Percentiles rank a stretch among this genome's conserved stretches.
Conservation (phyloP, 2,888 invertebrate species). For the Dynastes grantii region DNA sequence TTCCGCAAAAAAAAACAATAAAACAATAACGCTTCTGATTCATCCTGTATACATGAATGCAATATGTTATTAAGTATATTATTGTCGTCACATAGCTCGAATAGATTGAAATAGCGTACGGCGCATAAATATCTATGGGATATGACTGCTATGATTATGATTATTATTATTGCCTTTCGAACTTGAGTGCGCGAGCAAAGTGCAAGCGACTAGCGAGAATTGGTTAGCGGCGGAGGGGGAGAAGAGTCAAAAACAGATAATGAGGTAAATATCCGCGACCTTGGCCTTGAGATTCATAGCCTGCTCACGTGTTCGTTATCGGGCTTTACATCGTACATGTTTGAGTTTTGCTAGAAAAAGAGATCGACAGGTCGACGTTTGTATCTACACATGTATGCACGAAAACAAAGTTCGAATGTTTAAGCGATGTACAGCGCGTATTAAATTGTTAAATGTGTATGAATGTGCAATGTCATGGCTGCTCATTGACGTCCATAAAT, state of each 20-base stretch:
- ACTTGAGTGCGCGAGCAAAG: slow-evolving; percentile 11
- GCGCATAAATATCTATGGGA: slow-evolving; percentile 9
- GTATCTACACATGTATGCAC: neutral
- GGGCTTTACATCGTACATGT: slow-evolving; percentile 38
- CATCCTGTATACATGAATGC: slow-evolving; percentile 1
- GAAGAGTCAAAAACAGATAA: slow-evolving; percentile 48
- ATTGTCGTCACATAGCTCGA: neutral
- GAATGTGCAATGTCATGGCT: too few species aligned
- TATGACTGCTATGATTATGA: slow-evolving; percentile 20
- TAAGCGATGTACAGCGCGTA: neutral
- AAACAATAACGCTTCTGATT: neutral
- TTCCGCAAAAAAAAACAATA: neutral
- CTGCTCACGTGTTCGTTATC: slow-evolving; percentile 56
- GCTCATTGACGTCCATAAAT: too few species aligned
- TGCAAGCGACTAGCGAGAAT: slow-evolving; percentile 12
- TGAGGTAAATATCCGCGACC: slow-evolving; percentile 57
- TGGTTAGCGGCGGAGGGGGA: neutral
- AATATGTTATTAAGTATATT: neutral
- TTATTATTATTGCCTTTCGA: slow-evolving; percentile 33
- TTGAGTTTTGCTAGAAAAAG: slow-evolving; percentile 18
- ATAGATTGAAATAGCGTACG: neutral
- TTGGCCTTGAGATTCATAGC: slow-evolving; percentile 58
- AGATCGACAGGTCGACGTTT: slow-evolving; percentile 6
- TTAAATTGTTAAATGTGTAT: too few species aligned
- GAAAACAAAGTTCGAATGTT: neutral